Conservation (phyloP, 2,888 invertebrate genomes). For the Tortrix viridana region DNA sequence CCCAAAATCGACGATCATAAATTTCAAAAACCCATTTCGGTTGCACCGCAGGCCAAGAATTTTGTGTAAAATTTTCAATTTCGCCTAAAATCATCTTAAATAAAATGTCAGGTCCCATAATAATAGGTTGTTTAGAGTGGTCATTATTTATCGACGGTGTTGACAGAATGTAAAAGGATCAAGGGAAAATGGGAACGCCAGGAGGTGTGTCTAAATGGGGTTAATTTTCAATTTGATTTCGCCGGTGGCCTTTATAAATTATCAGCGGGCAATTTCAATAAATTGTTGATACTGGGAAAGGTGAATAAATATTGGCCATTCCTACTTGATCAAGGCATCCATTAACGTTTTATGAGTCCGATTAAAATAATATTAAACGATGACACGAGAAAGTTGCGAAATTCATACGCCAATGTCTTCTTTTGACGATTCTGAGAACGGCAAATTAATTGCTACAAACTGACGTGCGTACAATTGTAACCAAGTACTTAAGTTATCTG, state of each 20-base stretch:
- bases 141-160: constrained; percentile 78
- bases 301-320: constrained; percentile 65
- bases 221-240: constrained; percentile 81
- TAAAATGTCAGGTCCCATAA: constrained; percentile 79
- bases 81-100: constrained; percentile 70
- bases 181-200: constrained; percentile 65
- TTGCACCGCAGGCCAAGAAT: constrained; percentile 71
- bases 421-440: constrained; percentile 50
- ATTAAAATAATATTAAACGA: constrained; percentile 67
- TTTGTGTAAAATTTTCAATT: constrained; percentile 72
- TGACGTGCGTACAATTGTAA: constrained; percentile 43
- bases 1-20: constrained; percentile 61
- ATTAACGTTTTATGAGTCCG: constrained; percentile 64
- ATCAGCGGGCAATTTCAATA: constrained; percentile 64
- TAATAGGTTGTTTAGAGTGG: constrained; percentile 77
- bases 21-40: constrained; percentile 70
- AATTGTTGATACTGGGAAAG: constrained; percentile 64
- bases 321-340: constrained; percentile 59
- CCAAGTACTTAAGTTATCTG: constrained; percentile 43
- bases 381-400: constrained; percentile 60
- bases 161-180: constrained; percentile 73
- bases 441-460: constrained; percentile 51
- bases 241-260: constrained; percentile 78
- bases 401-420: constrained; percentile 50
- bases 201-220: constrained; percentile 77